Conservation (phyloP, 2,797 vertebrate genomes). For the Acanthurus tractus region DNA sequence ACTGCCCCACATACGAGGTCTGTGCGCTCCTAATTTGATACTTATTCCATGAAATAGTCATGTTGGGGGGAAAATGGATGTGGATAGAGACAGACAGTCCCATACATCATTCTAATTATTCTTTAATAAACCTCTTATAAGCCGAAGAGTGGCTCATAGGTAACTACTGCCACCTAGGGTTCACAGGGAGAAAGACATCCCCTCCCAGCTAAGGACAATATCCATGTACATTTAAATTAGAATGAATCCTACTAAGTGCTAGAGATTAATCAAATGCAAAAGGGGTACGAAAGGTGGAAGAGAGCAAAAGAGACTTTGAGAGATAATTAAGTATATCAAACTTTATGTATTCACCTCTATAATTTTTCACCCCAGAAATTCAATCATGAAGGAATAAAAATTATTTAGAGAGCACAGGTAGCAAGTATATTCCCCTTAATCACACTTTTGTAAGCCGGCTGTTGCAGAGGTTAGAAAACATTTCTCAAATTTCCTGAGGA, state of each 20-base stretch:
- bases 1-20: slow-evolving; percentile 80
- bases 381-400: slow-evolving; percentile 62
- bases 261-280: slow-evolving; percentile 75
- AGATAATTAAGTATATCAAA: slow-evolving; percentile 66
- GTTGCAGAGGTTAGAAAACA: slow-evolving; percentile 60
- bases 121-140: slow-evolving; percentile 84
- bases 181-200: slow-evolving; percentile 36
- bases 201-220: slow-evolving; percentile 45
- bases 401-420: slow-evolving; percentile 69
- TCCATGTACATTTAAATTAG: slow-evolving; percentile 62
- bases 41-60: slow-evolving; percentile 85
- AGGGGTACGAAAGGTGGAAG: slow-evolving; percentile 51
- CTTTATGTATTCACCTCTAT: slow-evolving; percentile 58
- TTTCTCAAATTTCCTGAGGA: slow-evolving; percentile 52
- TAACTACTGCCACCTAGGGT: slow-evolving; percentile 88
- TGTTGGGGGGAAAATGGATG: slow-evolving; percentile 83
- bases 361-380: slow-evolving; percentile 62
- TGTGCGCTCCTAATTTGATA: slow-evolving; percentile 80
- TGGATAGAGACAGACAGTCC: slow-evolving; percentile 85
- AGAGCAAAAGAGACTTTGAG: slow-evolving; percentile 47
- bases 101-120: slow-evolving; percentile 87
- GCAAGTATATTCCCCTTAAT: slow-evolving; percentile 67
- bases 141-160: slow-evolving; percentile 59
- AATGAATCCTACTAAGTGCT: slow-evolving; percentile 65
- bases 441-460: slow-evolving; percentile 49